Evolutionary conservation across 2,797 vertebrate species (phyloP).

Genomic region (Malurus leucopterus): DNA sequence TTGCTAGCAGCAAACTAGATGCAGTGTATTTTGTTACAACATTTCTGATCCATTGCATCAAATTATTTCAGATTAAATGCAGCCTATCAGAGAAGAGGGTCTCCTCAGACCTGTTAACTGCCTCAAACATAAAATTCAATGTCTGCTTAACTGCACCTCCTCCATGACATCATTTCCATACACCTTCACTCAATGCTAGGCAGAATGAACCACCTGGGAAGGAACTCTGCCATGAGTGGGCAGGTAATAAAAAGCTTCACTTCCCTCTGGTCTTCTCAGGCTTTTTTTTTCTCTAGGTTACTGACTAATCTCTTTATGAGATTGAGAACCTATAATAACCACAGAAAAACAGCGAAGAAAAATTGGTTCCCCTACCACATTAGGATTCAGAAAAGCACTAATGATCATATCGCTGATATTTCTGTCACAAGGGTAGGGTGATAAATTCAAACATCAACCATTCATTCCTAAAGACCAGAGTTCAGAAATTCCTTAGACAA

Average conservation of each 20-base stretch:
- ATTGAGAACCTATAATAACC: background rate
- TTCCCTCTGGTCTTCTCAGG: background rate
- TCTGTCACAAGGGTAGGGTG: background rate
- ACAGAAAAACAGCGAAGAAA: background rate
- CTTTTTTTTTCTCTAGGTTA: background rate
- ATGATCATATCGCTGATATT: background rate
- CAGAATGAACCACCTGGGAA: background rate
- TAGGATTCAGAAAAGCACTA: background rate
- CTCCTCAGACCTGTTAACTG: background rate
- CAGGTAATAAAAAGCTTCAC: background rate
- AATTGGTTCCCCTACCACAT: background rate
- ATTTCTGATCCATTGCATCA: background rate
- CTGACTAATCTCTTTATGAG: background rate
- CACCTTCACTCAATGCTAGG: background rate
- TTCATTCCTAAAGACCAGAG: background rate
- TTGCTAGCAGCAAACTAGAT: background rate
- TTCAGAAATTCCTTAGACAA: background rate
- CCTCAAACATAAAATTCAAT: background rate
- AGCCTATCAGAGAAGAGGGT: background rate
- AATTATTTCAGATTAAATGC: slow-evolving; percentile 6
- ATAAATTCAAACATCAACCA: background rate
- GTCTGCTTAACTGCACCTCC: background rate
- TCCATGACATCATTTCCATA: background rate
- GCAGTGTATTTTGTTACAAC: background rate
- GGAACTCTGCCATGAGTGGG: background rate